These are phyloP conservation scores for Trissoscelio sp. DNA, from an alignment of 2,888 invertebrate genomes.

Conservation along the genomic window DNA sequence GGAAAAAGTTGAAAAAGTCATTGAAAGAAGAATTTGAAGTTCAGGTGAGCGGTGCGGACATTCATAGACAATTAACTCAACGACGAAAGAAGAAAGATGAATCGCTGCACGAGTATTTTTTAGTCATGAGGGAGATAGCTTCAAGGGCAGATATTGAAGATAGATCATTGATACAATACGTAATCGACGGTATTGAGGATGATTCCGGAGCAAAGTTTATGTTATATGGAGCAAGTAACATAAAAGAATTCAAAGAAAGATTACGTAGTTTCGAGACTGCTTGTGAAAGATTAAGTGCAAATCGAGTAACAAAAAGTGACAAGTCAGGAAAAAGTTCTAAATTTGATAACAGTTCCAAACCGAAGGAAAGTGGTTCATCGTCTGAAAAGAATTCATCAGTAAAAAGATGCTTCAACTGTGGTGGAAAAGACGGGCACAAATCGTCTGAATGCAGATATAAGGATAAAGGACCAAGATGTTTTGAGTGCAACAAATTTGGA, in stretches of 20 bases:
- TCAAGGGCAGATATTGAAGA: conserved; percentile 42
- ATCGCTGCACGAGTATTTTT: conserved; percentile 46
- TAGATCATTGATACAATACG: conserved; percentile 49
- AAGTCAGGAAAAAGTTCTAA: not conserved
- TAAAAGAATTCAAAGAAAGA: conserved; percentile 43
- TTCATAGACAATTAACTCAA: not conserved
- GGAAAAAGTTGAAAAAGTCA: conserved; percentile 2
- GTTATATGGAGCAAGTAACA: conserved; percentile 35
- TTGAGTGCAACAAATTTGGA: not conserved
- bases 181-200: conserved; percentile 43
- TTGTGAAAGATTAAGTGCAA: not conserved
- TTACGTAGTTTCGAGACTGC: conserved; percentile 30
- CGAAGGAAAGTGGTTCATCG: not conserved
- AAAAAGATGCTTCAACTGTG: not conserved
- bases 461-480: not conserved
- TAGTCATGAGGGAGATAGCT: conserved; percentile 49
- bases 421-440: not conserved
- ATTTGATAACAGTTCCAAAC: not conserved
- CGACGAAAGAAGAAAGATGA: conserved; percentile 34
- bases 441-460: not conserved
- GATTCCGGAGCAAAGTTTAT: conserved; percentile 26
- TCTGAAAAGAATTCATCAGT: not conserved
- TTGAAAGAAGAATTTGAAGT: not conserved
- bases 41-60: not conserved
- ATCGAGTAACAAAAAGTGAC: not conserved